Base-by-base conservation (phyloP, 2,113 vertebrate genomes). In the Orycteropus afer region DNA sequence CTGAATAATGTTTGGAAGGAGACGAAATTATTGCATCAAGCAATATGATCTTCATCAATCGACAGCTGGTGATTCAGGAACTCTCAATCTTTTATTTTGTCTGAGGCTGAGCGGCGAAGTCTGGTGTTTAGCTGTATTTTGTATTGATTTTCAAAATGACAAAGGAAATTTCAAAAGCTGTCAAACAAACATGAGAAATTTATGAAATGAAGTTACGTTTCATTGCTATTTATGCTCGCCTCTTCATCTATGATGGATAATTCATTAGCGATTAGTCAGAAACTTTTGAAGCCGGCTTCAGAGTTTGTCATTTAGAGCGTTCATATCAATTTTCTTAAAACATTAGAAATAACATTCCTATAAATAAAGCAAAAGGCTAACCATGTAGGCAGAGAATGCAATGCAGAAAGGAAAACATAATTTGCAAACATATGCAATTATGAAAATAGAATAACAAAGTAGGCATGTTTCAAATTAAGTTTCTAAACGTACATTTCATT, bases 141-240 rank as follows among this genome's bases (percentile, higher is more conserved):
- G 94, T 97, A 95, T 98, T 85, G 97, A 97, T 98, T 97, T 93
- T 82, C 76, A 34, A 79, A 95, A 98, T 93, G 97, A 97, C 97
- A 96, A 95, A 96, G 96, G 90, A 95, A 67, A 95, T 95, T 88
- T 94, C 93, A 65, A 85, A 93, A 93, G 93, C 97, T 96, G 96
- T 96, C 97, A 97, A 90, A 94, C 95, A 95, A 94, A 96, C 76
- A 73, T 0, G 17, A 90, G 89, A 78, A 51, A 7, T 82, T 94
- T 86, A 63, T 29, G 77, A 94, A 92, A 57, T 77, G 86, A 80
- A 95, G 86, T 76, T 89, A 27, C 0, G 5, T 85, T 92, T 87
- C 65, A 42, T 67, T 18, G 86, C 53, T 7, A 71, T 81, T 59
- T 86, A 82, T 37, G 94, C 37, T 20, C 45, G 76, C 92, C 93